A percentile compares a stretch with the other conserved stretches of the same genome.
These are phyloP conservation scores for Hapalemur alaotrensis DNA, from an alignment of 2,797 vertebrate genomes.

Conservation along the genomic window DNA sequence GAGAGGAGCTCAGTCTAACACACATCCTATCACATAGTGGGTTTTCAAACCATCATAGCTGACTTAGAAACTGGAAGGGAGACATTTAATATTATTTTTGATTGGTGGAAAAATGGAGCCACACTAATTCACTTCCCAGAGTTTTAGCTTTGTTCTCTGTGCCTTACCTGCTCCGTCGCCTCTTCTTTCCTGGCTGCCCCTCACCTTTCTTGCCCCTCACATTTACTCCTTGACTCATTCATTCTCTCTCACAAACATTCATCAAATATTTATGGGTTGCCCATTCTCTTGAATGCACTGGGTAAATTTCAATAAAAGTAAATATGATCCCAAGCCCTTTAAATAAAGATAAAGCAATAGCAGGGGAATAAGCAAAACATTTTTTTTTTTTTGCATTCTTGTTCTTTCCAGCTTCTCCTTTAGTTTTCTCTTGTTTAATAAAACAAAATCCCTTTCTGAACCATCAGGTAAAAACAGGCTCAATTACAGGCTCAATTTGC, in stretches of 20 bases:
- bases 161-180: not conserved
- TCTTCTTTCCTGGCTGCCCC: not conserved
- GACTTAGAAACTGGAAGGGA: not conserved
- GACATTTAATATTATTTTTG: not conserved
- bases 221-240: not conserved
- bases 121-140: not conserved
- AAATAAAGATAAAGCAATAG: not conserved
- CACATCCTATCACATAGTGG: not conserved
- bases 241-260: not conserved
- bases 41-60: not conserved
- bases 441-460: not conserved
- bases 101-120: not conserved
- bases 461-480: not conserved
- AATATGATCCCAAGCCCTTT: not conserved
- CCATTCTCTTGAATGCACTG: not conserved
- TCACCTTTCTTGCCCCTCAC: not conserved
- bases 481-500: not conserved
- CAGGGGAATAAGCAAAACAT: not conserved
- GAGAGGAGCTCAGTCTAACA: not conserved
- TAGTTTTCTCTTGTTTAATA: not conserved
- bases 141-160: not conserved
- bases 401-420: not conserved
- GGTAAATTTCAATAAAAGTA: not conserved
- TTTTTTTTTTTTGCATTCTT: not conserved
- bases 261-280: not conserved